phyloP scores from a whole-genome alignment of 2,797 vertebrate genomes.

The Lagodon rhomboides region DNA sequence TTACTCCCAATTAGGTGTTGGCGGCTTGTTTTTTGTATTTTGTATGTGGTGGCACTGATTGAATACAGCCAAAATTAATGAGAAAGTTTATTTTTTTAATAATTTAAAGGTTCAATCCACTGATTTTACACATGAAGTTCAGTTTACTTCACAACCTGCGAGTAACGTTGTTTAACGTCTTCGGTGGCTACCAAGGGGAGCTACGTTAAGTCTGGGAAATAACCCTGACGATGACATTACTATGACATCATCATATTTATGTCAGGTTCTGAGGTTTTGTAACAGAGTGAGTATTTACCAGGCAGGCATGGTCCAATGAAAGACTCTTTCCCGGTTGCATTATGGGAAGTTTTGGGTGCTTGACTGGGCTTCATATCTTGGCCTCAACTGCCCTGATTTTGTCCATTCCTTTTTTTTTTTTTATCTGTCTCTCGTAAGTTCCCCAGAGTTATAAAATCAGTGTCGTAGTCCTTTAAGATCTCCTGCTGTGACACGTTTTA shows the following conservation, averaged over 20 bases:
- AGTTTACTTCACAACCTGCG: not conserved
- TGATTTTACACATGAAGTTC: not conserved
- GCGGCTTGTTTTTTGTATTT: not conserved
- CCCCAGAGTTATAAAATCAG: not conserved
- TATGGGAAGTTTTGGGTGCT: not conserved
- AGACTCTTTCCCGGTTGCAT: slow-evolving; percentile 7
- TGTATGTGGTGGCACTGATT: not conserved
- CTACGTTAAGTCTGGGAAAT: not conserved
- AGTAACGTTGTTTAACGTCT: not conserved
- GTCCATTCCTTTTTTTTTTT: not conserved
- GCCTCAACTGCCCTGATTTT: not conserved
- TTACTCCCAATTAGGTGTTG: slow-evolving; percentile 12
- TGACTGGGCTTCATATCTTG: not conserved
- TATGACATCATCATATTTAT: slow-evolving; percentile 3
- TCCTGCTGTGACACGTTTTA: not conserved
- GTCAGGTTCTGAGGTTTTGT: not conserved
- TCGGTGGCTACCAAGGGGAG: not conserved
- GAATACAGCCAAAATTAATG: not conserved
- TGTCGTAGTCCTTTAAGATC: not conserved
- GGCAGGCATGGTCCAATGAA: not conserved
- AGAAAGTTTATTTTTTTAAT: not conserved
- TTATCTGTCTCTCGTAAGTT: not conserved
- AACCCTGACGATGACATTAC: not conserved
- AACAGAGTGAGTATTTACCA: not conserved
- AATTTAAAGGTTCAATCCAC: not conserved